A percentile compares a stretch with the other conserved stretches of the same genome.
phyloP scores from a whole-genome alignment of 2,797 vertebrate genomes.

The Apodemus agrarius region DNA sequence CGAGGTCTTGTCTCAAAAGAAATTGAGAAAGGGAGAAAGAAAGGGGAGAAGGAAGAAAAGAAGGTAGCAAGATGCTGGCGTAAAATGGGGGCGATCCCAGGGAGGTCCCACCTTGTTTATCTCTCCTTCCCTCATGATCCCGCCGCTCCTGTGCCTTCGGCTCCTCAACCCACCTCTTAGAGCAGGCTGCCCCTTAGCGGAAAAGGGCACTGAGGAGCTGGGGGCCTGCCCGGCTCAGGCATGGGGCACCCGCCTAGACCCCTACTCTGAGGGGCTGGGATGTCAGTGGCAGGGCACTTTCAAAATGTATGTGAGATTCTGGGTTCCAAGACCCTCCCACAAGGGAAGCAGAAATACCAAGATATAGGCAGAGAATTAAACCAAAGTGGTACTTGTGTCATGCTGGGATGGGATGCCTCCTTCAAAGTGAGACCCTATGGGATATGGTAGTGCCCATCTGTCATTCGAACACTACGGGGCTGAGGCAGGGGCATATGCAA shows the following conservation, averaged over 20 bases:
- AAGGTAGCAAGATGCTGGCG: background rate
- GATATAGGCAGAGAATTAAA: background rate
- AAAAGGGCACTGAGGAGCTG: too few relatives aligned
- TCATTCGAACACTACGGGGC: background rate
- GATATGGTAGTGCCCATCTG: background rate
- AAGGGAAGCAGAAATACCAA: background rate
- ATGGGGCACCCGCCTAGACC: background rate
- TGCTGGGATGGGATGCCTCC: background rate
- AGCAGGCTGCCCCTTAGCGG: background rate
- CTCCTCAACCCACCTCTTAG: background rate
- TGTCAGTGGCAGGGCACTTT: background rate
- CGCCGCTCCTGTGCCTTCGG: background rate
- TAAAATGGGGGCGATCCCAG: too few relatives aligned
- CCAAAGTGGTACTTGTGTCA: background rate
- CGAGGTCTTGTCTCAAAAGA: background rate
- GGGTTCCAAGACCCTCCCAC: background rate
- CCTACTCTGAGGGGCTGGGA: background rate
- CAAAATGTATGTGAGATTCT: background rate
- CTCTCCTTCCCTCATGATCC: background rate
- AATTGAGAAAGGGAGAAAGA: background rate
- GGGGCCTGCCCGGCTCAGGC: background rate
- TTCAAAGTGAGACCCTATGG: background rate
- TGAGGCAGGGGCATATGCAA: background rate
- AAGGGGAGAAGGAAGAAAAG: background rate
- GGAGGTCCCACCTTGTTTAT: background rate